These are phyloP conservation scores for Sciurus niger DNA, from an alignment of 2,113 vertebrate genomes.

Conservation along the genomic window DNA sequence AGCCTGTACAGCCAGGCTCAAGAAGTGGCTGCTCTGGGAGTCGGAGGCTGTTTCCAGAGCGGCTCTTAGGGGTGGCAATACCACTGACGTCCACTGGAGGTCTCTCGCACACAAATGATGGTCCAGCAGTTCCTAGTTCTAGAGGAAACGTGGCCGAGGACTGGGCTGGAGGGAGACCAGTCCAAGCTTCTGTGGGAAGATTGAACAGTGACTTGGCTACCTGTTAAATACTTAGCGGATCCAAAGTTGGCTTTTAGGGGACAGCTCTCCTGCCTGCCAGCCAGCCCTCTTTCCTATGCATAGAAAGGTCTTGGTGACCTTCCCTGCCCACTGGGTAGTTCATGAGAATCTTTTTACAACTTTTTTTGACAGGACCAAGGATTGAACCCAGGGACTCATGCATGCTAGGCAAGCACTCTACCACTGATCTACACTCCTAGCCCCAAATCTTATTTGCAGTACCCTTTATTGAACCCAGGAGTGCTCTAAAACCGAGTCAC, in stretches of 20 bases:
- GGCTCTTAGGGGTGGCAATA: not conserved
- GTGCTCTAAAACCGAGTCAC: too few relatives aligned
- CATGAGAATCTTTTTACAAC: too few relatives aligned
- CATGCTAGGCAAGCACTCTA: too few relatives aligned
- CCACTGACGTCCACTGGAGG: slow-evolving; percentile 24
- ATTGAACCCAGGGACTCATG: too few relatives aligned
- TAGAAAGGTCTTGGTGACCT: not conserved
- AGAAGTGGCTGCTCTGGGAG: not conserved
- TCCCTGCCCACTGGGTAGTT: not conserved
- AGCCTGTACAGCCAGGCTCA: not conserved
- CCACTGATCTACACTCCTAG: too few relatives aligned
- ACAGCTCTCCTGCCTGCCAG: not conserved
- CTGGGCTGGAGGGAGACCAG: not conserved
- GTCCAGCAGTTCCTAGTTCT: fast-evolving
- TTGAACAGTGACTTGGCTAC: fast-evolving
- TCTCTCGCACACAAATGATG: slow-evolving; percentile 46
- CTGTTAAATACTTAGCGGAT: not conserved
- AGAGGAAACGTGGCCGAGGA: not conserved
- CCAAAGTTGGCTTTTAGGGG: not conserved
- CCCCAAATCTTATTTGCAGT: too few relatives aligned
- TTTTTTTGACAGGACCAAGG: too few relatives aligned
- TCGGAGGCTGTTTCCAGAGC: not conserved
- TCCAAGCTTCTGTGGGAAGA: fast-evolving
- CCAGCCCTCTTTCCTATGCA: not conserved
- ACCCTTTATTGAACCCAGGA: too few relatives aligned